Percentiles rank a stretch among this genome's conserved stretches.
These are phyloP conservation scores for Apteryx owenii DNA, from an alignment of 2,113 vertebrate genomes.

Conservation along the genomic window DNA sequence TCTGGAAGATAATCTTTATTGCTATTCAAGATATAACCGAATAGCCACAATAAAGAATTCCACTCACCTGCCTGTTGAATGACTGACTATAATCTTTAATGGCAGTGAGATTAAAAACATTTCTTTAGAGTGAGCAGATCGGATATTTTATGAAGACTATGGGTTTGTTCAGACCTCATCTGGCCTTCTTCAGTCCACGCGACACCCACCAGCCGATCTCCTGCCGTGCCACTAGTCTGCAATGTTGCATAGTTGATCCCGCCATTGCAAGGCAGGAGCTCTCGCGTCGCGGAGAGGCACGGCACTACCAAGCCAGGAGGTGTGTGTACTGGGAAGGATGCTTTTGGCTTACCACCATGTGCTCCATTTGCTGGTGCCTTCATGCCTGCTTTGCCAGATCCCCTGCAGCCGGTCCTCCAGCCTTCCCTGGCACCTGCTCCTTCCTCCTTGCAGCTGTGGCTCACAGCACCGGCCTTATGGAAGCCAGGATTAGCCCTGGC, in stretches of 20 bases:
- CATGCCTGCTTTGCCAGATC: too few species aligned
- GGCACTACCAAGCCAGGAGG: too few species aligned
- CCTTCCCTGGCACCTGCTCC: not conserved
- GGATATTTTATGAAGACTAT: rapidly evolving
- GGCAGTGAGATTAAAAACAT: not conserved
- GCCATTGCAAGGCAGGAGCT: not conserved
- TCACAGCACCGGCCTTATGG: too few species aligned
- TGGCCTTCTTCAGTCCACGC: not conserved
- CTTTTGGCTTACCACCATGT: too few species aligned
- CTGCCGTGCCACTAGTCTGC: not conserved
- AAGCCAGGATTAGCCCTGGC: not conserved
- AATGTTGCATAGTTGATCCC: not conserved
- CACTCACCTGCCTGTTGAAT: conserved; percentile 21
- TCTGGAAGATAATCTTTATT: conserved; percentile 40
- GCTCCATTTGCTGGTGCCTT: too few species aligned
- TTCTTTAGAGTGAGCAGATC: not conserved
- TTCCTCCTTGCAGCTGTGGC: not conserved
- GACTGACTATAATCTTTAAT: not conserved
- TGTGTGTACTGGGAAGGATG: too few species aligned
- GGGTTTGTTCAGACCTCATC: not conserved
- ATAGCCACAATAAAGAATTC: conserved; percentile 29
- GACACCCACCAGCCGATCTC: not conserved
- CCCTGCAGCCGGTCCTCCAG: too few species aligned
- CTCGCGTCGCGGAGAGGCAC: not conserved
- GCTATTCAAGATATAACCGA: not conserved